A percentile compares a stretch with the other conserved stretches of the same genome.
Evolutionary conservation across 2,113 vertebrate species (phyloP).

Genomic region (Neoarius graeffei): DNA sequence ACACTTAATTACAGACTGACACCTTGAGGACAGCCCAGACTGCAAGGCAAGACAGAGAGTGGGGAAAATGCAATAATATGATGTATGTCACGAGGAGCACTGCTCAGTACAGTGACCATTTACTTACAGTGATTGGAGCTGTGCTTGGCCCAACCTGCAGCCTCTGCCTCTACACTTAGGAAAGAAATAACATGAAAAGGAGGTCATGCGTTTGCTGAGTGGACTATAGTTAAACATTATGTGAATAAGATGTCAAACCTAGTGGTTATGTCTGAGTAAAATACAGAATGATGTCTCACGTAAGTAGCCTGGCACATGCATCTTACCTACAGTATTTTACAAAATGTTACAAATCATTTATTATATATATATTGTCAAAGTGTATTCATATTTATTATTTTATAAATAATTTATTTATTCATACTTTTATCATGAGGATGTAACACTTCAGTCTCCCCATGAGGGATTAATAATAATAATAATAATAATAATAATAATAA

Average conservation of each 20-base stretch:
- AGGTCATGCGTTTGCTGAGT: background rate
- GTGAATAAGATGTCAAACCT: background rate
- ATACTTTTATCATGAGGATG: background rate
- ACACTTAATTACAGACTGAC: constrained; percentile 50
- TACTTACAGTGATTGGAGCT: constrained; percentile 30
- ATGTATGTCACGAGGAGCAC: constrained; percentile 41
- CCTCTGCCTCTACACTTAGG: constrained; percentile 15
- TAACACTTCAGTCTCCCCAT: background rate
- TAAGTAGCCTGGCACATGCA: background rate
- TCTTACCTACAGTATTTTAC: no score
- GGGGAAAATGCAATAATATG: constrained; percentile 26
- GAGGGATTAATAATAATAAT: background rate
- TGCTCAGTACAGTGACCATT: constrained; percentile 35
- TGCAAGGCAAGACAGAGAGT: constrained; percentile 3
- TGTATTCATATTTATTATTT: no score
- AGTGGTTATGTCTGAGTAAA: constrained; percentile 3
- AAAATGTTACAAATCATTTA: no score
- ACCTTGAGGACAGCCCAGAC: constrained; percentile 26
- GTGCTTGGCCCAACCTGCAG: constrained; percentile 19
- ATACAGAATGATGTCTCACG: background rate
- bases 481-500: no score
- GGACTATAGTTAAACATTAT: background rate
- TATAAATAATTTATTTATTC: background rate
- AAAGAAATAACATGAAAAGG: constrained; percentile 2
- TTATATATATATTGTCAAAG: no score